Conservation (phyloP, 1,140 invertebrate species). For the Coelopa frigida region DNA sequence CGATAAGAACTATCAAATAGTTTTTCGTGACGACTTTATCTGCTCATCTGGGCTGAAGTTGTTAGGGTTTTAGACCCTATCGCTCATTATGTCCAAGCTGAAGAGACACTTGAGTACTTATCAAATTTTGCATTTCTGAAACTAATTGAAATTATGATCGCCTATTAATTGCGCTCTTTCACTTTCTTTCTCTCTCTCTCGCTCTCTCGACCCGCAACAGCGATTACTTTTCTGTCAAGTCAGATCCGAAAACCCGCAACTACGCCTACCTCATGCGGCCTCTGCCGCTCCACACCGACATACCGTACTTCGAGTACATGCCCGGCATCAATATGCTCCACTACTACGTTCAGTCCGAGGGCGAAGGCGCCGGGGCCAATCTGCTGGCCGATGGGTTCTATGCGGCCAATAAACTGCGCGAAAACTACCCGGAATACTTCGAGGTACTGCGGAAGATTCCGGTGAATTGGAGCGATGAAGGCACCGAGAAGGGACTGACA, state of each 20-base stretch:
- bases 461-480: conserved; percentile 61
- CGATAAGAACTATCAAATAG: too few relatives aligned
- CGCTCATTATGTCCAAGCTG: too few relatives aligned
- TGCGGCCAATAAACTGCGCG: conserved; percentile 51
- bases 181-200: neutral
- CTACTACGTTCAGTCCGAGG: conserved; percentile 55
- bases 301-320: conserved; percentile 66
- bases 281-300: conserved; percentile 60
- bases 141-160: neutral
- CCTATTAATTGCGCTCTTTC: neutral
- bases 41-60: too few relatives aligned
- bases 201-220: conserved; percentile 10
- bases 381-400: conserved; percentile 55
- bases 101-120: too few relatives aligned
- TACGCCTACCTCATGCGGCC: conserved; percentile 59
- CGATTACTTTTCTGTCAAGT: conserved; percentile 57
- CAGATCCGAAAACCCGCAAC: conserved; percentile 59
- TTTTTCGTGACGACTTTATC: too few relatives aligned
- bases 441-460: conserved; percentile 50
- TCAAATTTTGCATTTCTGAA: too few relatives aligned
- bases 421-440: conserved; percentile 50
- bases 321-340: conserved; percentile 62
- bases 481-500: conserved; percentile 49
- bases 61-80: too few relatives aligned
- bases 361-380: conserved; percentile 55